A percentile compares a stretch with the other conserved stretches of the same genome.
phyloP scores from a whole-genome alignment of 1,140 invertebrate species.

The Lepidurus arcticus region DNA sequence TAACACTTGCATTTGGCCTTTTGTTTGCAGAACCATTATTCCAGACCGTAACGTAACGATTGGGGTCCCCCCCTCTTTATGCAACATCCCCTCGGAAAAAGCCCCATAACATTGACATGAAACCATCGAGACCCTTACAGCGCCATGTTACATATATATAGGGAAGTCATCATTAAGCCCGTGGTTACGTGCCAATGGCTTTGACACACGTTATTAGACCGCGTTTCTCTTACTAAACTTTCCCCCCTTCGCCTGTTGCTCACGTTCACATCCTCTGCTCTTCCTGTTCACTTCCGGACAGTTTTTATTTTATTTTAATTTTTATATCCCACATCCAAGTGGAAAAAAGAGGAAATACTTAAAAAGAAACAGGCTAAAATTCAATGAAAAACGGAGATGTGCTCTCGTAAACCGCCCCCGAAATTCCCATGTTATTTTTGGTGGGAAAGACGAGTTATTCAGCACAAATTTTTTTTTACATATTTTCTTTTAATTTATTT shows the following conservation, averaged over 20 bases:
- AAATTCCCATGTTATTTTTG: not conserved
- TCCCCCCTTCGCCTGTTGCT: not conserved
- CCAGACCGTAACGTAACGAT: no score
- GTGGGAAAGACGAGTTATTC: no score
- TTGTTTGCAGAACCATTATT: no score
- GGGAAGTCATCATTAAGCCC: not conserved
- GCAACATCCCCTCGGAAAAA: no score
- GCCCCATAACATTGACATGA: no score
- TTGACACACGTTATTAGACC: not conserved
- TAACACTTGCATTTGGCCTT: no score
- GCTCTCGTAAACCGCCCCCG: not conserved
- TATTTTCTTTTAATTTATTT: no score
- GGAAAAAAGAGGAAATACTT: no score
- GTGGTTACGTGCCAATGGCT: not conserved
- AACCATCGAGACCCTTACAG: no score
- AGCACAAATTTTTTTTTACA: no score
- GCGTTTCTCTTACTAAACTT: not conserved
- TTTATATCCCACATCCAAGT: not conserved
- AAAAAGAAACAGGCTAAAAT: not conserved
- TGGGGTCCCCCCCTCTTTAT: no score
- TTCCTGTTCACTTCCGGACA: slow-evolving; percentile 14
- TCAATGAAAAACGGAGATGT: not conserved
- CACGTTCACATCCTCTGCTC: not conserved
- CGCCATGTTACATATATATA: no score
- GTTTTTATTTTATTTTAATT: not conserved